Evolutionary conservation across 2,797 vertebrate genomes (phyloP).

Genomic region (Muscicapa comitata): DNA sequence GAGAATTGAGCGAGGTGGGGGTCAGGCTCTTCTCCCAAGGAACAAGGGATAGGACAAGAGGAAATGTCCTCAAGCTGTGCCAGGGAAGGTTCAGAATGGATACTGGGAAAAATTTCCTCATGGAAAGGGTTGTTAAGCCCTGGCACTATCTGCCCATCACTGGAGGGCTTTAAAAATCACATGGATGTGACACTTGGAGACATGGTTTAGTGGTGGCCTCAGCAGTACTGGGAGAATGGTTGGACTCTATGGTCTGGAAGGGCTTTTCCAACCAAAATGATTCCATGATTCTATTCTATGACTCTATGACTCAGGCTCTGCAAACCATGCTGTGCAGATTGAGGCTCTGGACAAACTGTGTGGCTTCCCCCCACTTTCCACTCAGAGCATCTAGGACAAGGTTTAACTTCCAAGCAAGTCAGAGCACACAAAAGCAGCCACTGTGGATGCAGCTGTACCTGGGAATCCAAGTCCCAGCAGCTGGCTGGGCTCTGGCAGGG

Average conservation of each 20-base stretch:
- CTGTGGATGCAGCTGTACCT: rapidly evolving
- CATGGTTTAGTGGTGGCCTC: background rate
- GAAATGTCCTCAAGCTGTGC: background rate
- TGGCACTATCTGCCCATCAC: background rate
- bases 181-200: background rate
- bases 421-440: background rate
- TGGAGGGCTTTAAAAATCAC: background rate
- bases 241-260: background rate
- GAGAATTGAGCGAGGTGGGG: rapidly evolving
- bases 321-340: background rate
- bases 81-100: background rate
- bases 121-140: background rate
- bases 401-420: background rate
- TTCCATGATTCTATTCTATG: background rate
- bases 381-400: background rate
- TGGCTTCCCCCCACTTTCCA: background rate
- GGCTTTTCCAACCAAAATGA: background rate
- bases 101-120: background rate
- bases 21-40: background rate
- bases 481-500: background rate
- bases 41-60: background rate
- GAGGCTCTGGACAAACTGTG: background rate
- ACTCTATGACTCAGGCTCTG: background rate
- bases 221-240: background rate
- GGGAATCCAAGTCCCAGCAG: rapidly evolving